phyloP scores from a whole-genome alignment of 2,888 invertebrate genomes.

The Mimumesa dahlbomi region DNA sequence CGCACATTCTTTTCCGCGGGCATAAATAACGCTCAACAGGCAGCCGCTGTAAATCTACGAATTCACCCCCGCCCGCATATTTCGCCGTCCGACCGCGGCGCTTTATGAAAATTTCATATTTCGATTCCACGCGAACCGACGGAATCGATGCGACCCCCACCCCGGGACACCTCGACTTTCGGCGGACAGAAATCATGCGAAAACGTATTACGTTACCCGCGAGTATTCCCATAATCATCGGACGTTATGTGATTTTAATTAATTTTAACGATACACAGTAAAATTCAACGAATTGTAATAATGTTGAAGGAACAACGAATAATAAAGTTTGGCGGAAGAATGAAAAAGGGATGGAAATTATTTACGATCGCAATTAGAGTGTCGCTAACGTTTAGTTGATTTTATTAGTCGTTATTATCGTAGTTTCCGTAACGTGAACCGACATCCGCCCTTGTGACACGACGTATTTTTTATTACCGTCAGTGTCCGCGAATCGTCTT shows the following conservation, averaged over 20 bases:
- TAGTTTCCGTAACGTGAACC: conserved; percentile 36
- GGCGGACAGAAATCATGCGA: no score
- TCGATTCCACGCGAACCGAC: background rate
- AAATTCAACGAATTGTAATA: no score
- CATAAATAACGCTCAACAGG: conserved; percentile 32
- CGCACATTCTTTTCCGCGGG: no score
- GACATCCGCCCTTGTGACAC: conserved; percentile 30
- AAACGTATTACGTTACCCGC: no score
- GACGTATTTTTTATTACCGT: conserved; percentile 62
- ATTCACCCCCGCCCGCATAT: conserved; percentile 5
- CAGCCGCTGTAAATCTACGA: conserved; percentile 24
- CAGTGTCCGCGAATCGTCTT: conserved; percentile 53
- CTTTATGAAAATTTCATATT: conserved; percentile 38
- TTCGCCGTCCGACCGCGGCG: background rate
- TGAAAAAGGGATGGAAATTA: conserved; percentile 11
- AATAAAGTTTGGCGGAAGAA: no score
- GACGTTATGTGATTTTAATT: no score
- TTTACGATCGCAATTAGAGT: conserved; percentile 68
- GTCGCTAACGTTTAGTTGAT: conserved; percentile 64
- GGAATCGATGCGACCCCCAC: no score
- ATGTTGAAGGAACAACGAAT: no score
- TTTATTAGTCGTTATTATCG: conserved; percentile 68
- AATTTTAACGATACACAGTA: no score
- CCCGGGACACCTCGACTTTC: no score
- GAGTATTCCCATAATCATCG: no score